These are phyloP conservation scores for Cephus pulcher DNA, from an alignment of 2,888 invertebrate species.

Conservation along the genomic window DNA sequence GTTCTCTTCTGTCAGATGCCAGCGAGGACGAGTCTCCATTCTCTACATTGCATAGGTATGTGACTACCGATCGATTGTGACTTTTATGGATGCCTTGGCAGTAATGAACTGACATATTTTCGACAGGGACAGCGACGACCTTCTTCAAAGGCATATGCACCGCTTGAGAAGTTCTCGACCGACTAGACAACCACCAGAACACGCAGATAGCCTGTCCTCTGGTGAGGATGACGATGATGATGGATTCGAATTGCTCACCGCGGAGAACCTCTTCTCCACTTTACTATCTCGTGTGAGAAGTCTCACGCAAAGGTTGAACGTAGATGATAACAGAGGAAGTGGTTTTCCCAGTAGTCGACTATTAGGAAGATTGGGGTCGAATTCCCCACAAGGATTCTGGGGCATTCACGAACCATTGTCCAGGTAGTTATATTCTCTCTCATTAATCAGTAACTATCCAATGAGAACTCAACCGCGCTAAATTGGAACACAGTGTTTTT, in stretches of 20 bases:
- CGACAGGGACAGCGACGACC: conserved; percentile 56
- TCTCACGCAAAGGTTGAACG: conserved; percentile 85
- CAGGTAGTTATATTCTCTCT: conserved; percentile 61
- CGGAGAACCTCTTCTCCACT: conserved; percentile 91
- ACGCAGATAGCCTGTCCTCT: conserved; percentile 88
- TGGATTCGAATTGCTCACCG: conserved; percentile 90
- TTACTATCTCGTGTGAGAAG: conserved; percentile 86
- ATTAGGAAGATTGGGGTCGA: conserved; percentile 67
- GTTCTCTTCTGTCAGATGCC: conserved; percentile 69
- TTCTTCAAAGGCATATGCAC: conserved; percentile 61
- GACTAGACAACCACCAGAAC: conserved; percentile 72
- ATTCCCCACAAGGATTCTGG: conserved; percentile 66
- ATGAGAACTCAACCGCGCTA: neutral
- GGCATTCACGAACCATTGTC: conserved; percentile 67
- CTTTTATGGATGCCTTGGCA: neutral
- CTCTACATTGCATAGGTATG: conserved; percentile 69
- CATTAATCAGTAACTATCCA: neutral
- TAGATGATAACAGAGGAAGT: conserved; percentile 78
- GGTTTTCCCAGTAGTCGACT: conserved; percentile 75
- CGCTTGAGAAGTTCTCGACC: conserved; percentile 76
- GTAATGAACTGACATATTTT: neutral
- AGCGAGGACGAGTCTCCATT: conserved; percentile 72
- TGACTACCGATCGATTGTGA: neutral
- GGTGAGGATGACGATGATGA: conserved; percentile 91
- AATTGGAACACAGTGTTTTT: neutral